Conservation (phyloP, 1,140 invertebrate genomes). For the Tetragnatha versicolor region DNA sequence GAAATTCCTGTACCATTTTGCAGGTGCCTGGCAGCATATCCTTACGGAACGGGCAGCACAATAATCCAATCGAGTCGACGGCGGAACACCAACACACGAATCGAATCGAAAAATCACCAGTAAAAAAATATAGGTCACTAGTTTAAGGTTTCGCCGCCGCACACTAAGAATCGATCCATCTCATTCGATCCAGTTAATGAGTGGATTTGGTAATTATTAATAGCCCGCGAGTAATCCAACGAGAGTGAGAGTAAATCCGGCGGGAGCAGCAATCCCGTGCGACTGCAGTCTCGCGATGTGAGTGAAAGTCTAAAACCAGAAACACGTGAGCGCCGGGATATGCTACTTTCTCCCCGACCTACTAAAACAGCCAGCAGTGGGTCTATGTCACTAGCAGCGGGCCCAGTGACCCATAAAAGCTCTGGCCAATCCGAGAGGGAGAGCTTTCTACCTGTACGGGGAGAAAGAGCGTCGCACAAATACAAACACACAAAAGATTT, state of each 20-base stretch:
- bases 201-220: not conserved
- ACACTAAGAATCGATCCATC: too few species aligned
- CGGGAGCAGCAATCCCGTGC: not conserved
- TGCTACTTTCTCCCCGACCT: slow-evolving; percentile 53
- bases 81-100: not conserved
- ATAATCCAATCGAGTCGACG: not conserved
- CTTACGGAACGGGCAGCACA: not conserved
- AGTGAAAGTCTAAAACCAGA: slow-evolving; percentile 41
- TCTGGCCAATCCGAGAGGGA: slow-evolving; percentile 32
- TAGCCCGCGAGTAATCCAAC: not conserved
- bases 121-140: too few species aligned
- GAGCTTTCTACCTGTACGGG: slow-evolving; percentile 49
- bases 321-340: slow-evolving; percentile 26
- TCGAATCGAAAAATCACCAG: not conserved
- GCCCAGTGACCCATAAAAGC: slow-evolving; percentile 51
- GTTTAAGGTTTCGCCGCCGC: too few species aligned
- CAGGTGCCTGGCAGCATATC: not conserved
- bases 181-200: slow-evolving; percentile 1
- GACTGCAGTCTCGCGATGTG: slow-evolving; percentile 1
- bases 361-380: slow-evolving; percentile 44
- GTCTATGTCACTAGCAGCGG: slow-evolving; percentile 54
- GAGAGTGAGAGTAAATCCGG: not conserved
- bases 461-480: slow-evolving; percentile 12
- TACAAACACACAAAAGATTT: slow-evolving; percentile 16
- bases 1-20: slow-evolving; percentile 22